Conservation (phyloP, 2,113 vertebrate genomes). For the Lepisosteus oculatus region DNA sequence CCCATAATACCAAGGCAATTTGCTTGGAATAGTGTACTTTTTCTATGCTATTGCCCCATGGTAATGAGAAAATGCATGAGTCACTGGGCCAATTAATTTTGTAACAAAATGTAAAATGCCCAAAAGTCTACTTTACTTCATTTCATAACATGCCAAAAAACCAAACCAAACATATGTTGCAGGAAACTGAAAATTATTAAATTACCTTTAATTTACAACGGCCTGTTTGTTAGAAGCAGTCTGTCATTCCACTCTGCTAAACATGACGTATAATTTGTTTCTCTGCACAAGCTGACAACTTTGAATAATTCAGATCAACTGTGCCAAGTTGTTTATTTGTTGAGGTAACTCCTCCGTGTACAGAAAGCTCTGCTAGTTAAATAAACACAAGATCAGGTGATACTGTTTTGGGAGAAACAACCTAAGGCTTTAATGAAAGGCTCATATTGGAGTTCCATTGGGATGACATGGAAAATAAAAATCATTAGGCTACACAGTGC, state of each 20-base stretch:
- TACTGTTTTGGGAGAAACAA: constrained; percentile 10
- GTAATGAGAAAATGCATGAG: not conserved
- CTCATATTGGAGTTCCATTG: not conserved
- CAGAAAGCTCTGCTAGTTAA: constrained; percentile 1
- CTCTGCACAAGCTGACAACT: constrained; percentile 35
- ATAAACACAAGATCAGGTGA: constrained; percentile 27
- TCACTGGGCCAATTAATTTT: not conserved
- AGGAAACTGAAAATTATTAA: constrained; percentile 9
- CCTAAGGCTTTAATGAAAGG: constrained; percentile 13
- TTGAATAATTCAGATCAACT: constrained; percentile 43
- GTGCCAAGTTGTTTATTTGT: constrained; percentile 39
- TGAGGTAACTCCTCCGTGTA: constrained; percentile 20
- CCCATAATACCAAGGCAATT: not conserved
- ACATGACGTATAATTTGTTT: constrained; percentile 34
- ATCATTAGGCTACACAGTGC: not conserved
- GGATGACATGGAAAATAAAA: not conserved
- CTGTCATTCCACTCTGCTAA: constrained; percentile 30
- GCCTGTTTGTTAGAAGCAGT: constrained; percentile 9
- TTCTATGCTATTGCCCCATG: not conserved
- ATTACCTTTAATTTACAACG: constrained; percentile 24
- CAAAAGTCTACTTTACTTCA: constrained; percentile 7
- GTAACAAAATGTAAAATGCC: constrained; percentile 12
- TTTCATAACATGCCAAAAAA: not conserved
- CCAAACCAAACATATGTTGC: constrained; percentile 11
- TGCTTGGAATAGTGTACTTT: not conserved